phyloP scores from a whole-genome alignment of 1,140 invertebrate genomes.

The Neodiprion pinetum region DNA sequence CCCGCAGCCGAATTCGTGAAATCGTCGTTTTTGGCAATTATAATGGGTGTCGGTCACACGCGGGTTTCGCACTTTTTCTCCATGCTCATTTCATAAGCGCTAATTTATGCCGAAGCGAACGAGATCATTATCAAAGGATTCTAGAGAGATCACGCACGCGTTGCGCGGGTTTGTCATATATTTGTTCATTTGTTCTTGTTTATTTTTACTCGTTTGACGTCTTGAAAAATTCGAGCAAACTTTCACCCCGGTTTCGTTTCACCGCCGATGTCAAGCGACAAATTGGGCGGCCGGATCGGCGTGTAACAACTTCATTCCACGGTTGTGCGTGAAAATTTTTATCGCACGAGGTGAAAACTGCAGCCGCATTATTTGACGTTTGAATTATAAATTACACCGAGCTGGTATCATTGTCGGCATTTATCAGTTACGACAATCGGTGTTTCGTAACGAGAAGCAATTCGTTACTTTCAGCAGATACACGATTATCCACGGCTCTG shows the following conservation, averaged over 20 bases:
- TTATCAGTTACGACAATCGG: not conserved
- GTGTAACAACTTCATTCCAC: not conserved
- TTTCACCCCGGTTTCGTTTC: not conserved
- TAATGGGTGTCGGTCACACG: not conserved
- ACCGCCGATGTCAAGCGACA: not conserved
- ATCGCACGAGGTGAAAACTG: not conserved
- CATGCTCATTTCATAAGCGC: not conserved
- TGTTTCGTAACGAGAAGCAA: not conserved
- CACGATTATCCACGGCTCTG: not conserved
- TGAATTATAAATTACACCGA: not conserved
- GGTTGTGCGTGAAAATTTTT: not conserved
- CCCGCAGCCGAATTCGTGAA: not conserved
- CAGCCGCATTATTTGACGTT: not conserved
- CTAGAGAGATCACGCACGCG: not conserved
- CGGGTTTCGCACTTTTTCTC: not conserved
- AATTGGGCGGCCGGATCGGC: no score
- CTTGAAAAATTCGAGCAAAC: not conserved
- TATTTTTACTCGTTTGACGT: not conserved
- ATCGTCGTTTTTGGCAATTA: not conserved
- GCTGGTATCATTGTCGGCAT: not conserved
- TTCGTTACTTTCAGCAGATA: constrained; percentile 7
- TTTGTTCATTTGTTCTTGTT: no score
- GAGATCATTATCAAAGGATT: not conserved
- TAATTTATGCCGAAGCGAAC: not conserved
- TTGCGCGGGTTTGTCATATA: not conserved